phyloP scores from a whole-genome alignment of 2,113 vertebrate species.

The Cephalopterus ornatus region DNA sequence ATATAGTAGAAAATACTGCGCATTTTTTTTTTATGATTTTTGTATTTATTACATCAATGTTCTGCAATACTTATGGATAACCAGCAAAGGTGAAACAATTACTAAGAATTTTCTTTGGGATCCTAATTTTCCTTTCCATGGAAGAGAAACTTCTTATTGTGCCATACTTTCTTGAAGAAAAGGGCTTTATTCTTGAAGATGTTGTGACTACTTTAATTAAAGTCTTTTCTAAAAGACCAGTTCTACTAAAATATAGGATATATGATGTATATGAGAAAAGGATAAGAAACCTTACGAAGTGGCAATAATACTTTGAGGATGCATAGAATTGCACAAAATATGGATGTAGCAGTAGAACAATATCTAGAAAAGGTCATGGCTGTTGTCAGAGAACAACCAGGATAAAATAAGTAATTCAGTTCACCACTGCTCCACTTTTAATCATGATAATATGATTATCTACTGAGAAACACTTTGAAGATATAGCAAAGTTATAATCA shows the following conservation, averaged over 20 bases:
- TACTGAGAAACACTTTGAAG: neutral
- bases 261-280: neutral
- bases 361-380: neutral
- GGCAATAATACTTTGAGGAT: neutral
- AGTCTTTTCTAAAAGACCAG: neutral
- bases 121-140: neutral
- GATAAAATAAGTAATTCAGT: neutral
- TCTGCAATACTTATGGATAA: neutral
- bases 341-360: neutral
- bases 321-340: neutral
- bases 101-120: neutral
- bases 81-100: neutral
- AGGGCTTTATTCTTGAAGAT: neutral
- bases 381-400: neutral
- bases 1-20: neutral
- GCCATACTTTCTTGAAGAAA: neutral
- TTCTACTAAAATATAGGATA: neutral
- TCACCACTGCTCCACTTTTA: neutral
- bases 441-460: neutral
- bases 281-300: neutral
- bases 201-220: neutral
- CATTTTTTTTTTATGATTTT: neutral
- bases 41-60: neutral
- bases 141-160: neutral
- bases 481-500: neutral